Evolutionary conservation across 2,113 vertebrate species (phyloP).

Genomic region (Anser cygnoides): DNA sequence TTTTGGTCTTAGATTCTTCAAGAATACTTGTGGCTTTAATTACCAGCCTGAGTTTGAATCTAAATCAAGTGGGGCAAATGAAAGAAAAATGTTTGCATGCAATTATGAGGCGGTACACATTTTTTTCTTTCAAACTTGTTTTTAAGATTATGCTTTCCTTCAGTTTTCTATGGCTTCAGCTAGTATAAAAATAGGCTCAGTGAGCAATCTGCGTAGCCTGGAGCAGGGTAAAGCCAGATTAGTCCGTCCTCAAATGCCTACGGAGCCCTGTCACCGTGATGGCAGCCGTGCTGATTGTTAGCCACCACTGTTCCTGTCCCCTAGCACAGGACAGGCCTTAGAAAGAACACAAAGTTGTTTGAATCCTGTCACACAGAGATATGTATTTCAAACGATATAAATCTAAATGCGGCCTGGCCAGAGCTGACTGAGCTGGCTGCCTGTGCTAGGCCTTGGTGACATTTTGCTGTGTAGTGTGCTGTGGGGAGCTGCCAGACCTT

Average conservation of each 20-base stretch:
- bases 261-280: not conserved
- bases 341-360: not conserved
- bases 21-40: not conserved
- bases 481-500: not conserved
- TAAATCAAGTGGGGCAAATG: not conserved
- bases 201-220: not conserved
- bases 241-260: not conserved
- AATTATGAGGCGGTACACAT: not conserved
- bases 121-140: not conserved
- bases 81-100: not conserved
- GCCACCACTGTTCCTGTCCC: not conserved
- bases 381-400: not conserved
- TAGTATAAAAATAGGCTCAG: not conserved
- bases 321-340: not conserved
- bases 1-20: not conserved
- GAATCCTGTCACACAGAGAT: not conserved
- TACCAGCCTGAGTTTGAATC: not conserved
- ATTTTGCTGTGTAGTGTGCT: not conserved
- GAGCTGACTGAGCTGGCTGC: not conserved
- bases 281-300: not conserved
- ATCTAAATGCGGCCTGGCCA: not conserved
- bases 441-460: not conserved
- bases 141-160: not conserved
- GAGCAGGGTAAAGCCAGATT: not conserved
- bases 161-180: not conserved